phyloP scores from a whole-genome alignment of 2,113 vertebrate genomes.

The Cottus gobio region DNA sequence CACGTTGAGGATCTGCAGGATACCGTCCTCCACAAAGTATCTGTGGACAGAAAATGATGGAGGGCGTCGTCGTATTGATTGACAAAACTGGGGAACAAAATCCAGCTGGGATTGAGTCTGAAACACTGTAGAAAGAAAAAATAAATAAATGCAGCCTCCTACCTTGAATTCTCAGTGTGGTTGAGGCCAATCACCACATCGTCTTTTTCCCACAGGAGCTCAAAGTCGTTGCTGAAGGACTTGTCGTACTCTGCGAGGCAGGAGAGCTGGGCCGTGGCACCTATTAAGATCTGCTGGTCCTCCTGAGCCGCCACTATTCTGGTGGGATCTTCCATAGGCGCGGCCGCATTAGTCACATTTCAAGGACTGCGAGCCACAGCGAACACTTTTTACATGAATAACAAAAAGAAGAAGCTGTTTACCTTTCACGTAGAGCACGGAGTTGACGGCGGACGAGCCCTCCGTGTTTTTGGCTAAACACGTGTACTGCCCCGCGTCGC shows the following conservation, averaged over 20 bases:
- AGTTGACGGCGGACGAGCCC: conserved; percentile 87
- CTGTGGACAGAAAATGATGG: conserved; percentile 57
- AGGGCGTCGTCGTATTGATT: conserved; percentile 49
- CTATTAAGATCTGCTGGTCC: conserved; percentile 85
- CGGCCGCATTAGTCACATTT: conserved; percentile 49
- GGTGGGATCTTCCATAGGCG: conserved; percentile 88
- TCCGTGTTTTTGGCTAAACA: conserved; percentile 90
- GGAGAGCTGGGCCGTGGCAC: conserved; percentile 85
- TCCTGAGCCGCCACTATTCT: conserved; percentile 84
- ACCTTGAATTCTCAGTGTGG: conserved; percentile 87
- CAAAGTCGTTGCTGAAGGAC: conserved; percentile 88
- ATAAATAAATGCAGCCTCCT: conserved; percentile 25
- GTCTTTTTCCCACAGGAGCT: conserved; percentile 92
- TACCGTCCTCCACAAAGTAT: conserved; percentile 84
- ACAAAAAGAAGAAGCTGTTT: conserved; percentile 25
- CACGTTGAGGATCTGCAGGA: conserved; percentile 89
- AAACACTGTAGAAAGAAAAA: conserved; percentile 2
- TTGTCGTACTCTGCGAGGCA: conserved; percentile 89
- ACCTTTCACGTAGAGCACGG: conserved; percentile 91
- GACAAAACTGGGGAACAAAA: conserved; percentile 28
- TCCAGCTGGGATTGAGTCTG: conserved; percentile 20
- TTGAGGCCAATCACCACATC: conserved; percentile 84
- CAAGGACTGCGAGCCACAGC: background rate
- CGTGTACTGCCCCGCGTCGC: conserved; percentile 88
- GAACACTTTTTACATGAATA: background rate